Percentiles rank a stretch among this genome's conserved stretches.
These are phyloP conservation scores for Leuciscus idus DNA, from an alignment of 2,113 vertebrate species.

Conservation along the genomic window DNA sequence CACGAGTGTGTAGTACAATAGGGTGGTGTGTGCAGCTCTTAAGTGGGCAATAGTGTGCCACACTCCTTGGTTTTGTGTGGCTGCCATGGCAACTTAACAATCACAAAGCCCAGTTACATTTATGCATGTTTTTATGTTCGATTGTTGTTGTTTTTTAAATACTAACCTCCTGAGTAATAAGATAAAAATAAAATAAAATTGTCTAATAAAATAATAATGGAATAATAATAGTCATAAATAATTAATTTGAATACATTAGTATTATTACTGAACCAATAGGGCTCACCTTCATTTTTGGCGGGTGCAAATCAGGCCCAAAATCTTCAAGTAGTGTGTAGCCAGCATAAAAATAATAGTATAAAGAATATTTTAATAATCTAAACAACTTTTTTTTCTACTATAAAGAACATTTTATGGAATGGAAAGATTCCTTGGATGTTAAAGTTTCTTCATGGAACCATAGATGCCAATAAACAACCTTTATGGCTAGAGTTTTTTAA, in stretches of 20 bases:
- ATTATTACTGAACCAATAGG: neutral
- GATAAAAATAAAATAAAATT: constrained; percentile 6
- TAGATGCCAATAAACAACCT: too few relatives aligned
- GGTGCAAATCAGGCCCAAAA: too few relatives aligned
- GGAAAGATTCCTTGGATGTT: too few relatives aligned
- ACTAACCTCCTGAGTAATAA: constrained; percentile 9
- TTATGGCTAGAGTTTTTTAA: neutral
- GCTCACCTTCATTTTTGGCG: neutral
- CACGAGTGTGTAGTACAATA: constrained; percentile 22
- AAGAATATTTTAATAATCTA: too few relatives aligned
- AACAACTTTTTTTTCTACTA: too few relatives aligned
- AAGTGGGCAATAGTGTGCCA: constrained; percentile 35
- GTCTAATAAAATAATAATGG: neutral
- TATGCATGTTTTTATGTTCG: constrained; percentile 9
- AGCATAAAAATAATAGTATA: too few relatives aligned
- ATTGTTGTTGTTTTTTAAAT: too few relatives aligned
- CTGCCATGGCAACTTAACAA: constrained; percentile 57
- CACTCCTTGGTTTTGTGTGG: constrained; percentile 42
- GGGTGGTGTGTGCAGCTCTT: constrained; percentile 33
- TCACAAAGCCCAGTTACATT: constrained; percentile 21
- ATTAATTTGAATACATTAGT: neutral
- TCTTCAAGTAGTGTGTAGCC: too few relatives aligned
- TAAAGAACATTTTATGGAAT: too few relatives aligned
- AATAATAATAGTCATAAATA: neutral
- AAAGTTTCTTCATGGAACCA: too few relatives aligned